Conservation (phyloP, 2,888 invertebrate genomes). For the Lasioglossum villosulum region DNA sequence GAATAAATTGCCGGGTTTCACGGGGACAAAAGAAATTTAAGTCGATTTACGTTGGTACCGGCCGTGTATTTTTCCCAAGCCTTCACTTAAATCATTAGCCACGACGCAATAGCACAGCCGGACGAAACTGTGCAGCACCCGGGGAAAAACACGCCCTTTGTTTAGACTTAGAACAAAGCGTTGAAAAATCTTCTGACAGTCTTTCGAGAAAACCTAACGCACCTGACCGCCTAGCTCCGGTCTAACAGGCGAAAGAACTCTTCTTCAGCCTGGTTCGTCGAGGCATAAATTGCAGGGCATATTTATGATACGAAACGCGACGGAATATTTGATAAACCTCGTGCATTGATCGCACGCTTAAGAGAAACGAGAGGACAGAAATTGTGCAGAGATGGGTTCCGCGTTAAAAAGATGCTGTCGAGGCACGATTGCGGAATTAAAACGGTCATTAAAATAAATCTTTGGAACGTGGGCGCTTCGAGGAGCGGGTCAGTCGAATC, state of each 20-base stretch:
- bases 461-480: not conserved
- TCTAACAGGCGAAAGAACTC: no score
- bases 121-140: no score
- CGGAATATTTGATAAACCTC: no score
- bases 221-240: no score
- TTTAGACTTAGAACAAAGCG: not conserved
- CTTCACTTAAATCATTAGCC: not conserved
- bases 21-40: constrained; percentile 23
- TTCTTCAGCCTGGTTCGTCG: no score
- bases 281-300: no score
- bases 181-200: no score
- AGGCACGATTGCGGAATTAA: not conserved
- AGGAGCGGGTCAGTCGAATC: not conserved
- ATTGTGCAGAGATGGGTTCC: not conserved
- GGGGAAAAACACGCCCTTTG: not conserved
- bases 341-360: no score
- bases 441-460: constrained; percentile 4
- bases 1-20: constrained; percentile 36
- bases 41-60: not conserved
- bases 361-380: no score
- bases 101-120: no score
- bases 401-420: not conserved
- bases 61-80: not conserved
- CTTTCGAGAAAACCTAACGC: no score
- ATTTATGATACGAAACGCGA: no score